These are phyloP conservation scores for Ahaetulla prasina DNA, from an alignment of 2,113 vertebrate species.

Conservation along the genomic window DNA sequence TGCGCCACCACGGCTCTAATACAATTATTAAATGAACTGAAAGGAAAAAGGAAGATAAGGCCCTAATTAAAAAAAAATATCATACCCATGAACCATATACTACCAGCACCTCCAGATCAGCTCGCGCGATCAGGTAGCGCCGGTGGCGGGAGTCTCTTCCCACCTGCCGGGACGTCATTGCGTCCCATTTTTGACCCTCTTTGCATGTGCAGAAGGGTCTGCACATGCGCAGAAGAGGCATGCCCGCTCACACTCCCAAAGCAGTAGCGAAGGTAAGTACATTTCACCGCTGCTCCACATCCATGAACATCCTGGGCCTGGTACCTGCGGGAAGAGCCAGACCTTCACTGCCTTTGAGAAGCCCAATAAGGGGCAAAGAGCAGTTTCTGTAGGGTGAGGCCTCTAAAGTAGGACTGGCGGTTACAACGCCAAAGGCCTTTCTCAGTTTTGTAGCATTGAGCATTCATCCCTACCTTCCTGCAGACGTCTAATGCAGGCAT, in stretches of 20 bases:
- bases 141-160: too few species aligned
- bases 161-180: too few species aligned
- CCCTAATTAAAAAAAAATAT: background rate
- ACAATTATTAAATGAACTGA: background rate
- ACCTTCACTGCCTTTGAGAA: background rate
- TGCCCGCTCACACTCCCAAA: too few species aligned
- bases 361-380: background rate
- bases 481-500: background rate
- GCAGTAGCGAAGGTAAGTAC: too few species aligned
- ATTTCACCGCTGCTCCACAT: background rate
- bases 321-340: background rate
- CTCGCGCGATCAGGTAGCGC: too few species aligned
- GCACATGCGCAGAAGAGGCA: too few species aligned
- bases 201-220: too few species aligned
- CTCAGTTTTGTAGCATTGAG: background rate
- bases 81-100: background rate
- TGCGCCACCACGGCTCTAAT: background rate
- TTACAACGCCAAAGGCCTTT: background rate
- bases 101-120: background rate
- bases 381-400: background rate
- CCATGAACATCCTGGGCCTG: background rate
- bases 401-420: background rate
- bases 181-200: too few species aligned
- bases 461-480: background rate
- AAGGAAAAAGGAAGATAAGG: background rate